phyloP scores from a whole-genome alignment of 1,140 invertebrate genomes.

The Whitmania pigra region DNA sequence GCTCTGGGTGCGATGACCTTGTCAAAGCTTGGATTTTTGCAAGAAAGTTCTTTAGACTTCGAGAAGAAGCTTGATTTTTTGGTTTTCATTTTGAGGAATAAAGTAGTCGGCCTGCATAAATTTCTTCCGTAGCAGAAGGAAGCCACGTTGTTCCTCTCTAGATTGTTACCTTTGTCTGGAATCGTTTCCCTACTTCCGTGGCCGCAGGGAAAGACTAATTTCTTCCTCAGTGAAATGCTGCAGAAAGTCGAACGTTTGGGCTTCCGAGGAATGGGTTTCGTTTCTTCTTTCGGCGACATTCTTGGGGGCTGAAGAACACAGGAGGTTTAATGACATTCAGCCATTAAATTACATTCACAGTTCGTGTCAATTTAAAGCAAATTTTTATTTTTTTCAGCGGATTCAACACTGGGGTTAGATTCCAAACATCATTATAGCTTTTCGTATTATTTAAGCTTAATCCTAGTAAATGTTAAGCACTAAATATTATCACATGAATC shows the following conservation, averaged over 20 bases:
- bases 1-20: slow-evolving; percentile 22
- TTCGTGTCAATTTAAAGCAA: too few species aligned
- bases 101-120: neutral
- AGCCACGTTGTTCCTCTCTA: neutral
- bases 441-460: too few species aligned
- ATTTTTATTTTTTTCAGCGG: too few species aligned
- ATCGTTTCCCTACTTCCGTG: neutral
- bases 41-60: neutral
- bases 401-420: too few species aligned
- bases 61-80: neutral
- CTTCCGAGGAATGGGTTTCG: too few species aligned
- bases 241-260: neutral
- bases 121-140: neutral
- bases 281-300: too few species aligned
- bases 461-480: too few species aligned
- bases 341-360: too few species aligned
- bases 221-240: neutral
- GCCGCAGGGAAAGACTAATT: slow-evolving; percentile 7
- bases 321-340: too few species aligned
- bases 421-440: too few species aligned
- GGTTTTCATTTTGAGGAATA: neutral
- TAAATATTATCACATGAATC: too few species aligned
- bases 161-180: neutral
- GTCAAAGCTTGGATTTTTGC: neutral
- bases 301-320: too few species aligned